phyloP scores from a whole-genome alignment of 2,113 vertebrate species.

The Indicator maculatus region DNA sequence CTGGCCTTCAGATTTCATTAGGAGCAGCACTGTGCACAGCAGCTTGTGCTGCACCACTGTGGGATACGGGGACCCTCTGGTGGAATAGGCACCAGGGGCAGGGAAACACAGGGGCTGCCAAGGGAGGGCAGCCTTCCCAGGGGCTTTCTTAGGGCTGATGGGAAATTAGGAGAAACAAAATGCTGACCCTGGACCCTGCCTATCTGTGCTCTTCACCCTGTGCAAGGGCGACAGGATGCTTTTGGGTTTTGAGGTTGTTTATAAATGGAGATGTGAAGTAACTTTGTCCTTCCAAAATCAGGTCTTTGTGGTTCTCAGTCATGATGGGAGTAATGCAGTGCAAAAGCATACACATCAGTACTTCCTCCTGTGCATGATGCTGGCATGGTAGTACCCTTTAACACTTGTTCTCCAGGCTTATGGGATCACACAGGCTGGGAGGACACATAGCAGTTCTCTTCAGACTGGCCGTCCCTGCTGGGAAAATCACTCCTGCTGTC shows the following conservation, averaged over 20 bases:
- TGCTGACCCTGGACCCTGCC: background rate
- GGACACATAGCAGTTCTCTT: background rate
- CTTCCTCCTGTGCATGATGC: background rate
- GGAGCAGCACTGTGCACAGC: constrained; percentile 25
- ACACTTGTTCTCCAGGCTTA: background rate
- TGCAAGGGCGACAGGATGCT: background rate
- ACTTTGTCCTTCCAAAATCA: background rate
- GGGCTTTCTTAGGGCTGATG: background rate
- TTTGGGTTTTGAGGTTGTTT: background rate
- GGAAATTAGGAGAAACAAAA: background rate
- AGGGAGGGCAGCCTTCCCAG: background rate
- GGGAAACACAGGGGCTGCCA: background rate
- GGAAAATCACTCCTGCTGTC: background rate
- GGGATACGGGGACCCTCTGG: constrained; percentile 66
- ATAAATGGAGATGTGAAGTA: background rate
- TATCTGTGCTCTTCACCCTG: background rate
- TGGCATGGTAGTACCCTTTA: background rate
- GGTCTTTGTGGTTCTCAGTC: background rate
- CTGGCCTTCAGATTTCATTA: constrained; percentile 66
- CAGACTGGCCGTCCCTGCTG: background rate
- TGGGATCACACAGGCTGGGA: fast-evolving
- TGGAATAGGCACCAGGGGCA: constrained; percentile 2
- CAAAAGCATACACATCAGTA: background rate
- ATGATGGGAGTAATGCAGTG: background rate
- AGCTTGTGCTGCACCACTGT: background rate